Base-by-base conservation (phyloP, 2,113 vertebrate genomes). In the Alouatta palliata region DNA sequence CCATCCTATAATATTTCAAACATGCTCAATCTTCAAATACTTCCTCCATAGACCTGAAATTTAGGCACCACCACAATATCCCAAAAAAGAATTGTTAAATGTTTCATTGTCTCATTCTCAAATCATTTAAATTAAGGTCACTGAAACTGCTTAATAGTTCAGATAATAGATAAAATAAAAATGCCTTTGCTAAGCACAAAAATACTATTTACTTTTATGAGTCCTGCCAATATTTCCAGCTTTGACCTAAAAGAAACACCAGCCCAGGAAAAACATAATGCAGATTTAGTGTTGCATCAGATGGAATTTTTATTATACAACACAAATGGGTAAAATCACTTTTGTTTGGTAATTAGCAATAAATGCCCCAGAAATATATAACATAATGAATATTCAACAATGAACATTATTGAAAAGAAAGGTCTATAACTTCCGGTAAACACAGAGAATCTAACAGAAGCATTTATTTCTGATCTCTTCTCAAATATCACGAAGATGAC, bases 91-190 rank as follows among this genome's bases (percentile, higher is more conserved):
- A 71, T 10, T 68, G 17, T 88, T 96, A 89, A 91, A 95, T 71
- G 13, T 82, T 91, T 83, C n/a, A 80, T 54, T 25, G 47, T 83
- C 64, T 95, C 47, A 58, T 73, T 94, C 86, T 87, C 90, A 94
- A 94, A 87, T 96, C 49, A 45, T 95, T 64, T 91, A 96, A 96
- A 76, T 84, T 49, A 71, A 27, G 16, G 40, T 79, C 32, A 30
- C 75, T 88, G 47, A 76, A 56, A 86, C 37, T 84, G 16, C 8
- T 77, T 49, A 87, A 91, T 40, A 80, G 37, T 68, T 81, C 21
- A 75, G 61, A 64, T 56, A 47, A 91, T 27, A 88, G 12, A 56
- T 95, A 91, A 87, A 95, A 71, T 79, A 79, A 87, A 58, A 87
- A 64, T 12, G 80, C 9, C 23, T 75, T 58, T 25, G 27, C 40